phyloP scores from a whole-genome alignment of 2,797 vertebrate species.

The Oceanodroma leucorhoa region DNA sequence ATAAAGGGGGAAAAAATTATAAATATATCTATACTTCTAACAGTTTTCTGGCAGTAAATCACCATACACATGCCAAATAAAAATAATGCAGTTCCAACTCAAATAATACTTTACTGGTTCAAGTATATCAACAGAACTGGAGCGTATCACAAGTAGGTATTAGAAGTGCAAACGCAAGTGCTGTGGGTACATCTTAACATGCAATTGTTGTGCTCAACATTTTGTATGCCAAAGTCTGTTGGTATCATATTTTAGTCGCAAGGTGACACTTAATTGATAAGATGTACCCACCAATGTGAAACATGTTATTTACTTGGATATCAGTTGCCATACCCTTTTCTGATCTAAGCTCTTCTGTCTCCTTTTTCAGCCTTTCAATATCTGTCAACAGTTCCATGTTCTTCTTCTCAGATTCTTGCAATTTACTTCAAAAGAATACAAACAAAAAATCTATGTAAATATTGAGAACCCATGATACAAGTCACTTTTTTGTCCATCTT shows the following conservation, averaged over 20 bases:
- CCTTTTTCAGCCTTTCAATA: constrained; percentile 93
- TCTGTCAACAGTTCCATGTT: constrained; percentile 90
- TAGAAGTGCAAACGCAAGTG: background rate
- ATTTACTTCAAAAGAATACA: constrained; percentile 83
- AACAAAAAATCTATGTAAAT: background rate
- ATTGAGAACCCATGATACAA: background rate
- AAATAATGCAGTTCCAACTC: background rate
- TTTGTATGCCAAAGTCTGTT: background rate
- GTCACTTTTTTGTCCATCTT: background rate
- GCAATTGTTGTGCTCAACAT: background rate
- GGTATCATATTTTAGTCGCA: background rate
- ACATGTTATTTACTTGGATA: constrained; percentile 43
- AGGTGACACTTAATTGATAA: constrained; percentile 18
- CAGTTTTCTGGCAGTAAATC: background rate
- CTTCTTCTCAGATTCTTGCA: constrained; percentile 91
- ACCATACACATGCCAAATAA: background rate
- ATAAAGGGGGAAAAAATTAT: background rate
- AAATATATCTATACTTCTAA: background rate
- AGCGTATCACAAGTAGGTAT: fast-evolving
- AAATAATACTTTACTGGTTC: background rate
- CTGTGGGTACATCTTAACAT: constrained; percentile 26
- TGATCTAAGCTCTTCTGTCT: constrained; percentile 90
- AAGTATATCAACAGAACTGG: background rate
- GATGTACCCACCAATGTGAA: constrained; percentile 23
- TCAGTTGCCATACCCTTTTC: constrained; percentile 86